Evolutionary conservation across 92 coral and sea anemone genomes (phyloP).

Genomic region (Diadumene lineata): DNA sequence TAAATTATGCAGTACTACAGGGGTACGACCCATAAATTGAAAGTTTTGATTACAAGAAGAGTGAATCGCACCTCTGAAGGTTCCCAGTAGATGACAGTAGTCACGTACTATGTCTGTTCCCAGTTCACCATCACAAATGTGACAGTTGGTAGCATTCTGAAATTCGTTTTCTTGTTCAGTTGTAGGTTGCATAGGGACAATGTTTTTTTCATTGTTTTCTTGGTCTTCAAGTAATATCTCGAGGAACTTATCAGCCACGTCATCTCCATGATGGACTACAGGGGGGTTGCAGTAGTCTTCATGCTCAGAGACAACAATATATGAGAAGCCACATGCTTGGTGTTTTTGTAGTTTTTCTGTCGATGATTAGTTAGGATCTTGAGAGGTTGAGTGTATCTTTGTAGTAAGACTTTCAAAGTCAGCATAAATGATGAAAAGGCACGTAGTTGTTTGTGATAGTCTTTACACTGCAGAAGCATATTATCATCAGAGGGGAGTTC

Average conservation of each 20-base stretch:
- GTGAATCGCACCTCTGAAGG: slow-evolving; percentile 36
- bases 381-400: background rate
- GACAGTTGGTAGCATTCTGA: slow-evolving; percentile 35
- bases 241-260: background rate
- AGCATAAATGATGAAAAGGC: background rate
- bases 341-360: background rate
- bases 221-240: background rate
- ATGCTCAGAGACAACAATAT: background rate
- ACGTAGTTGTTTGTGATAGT: background rate
- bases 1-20: slow-evolving; percentile 30
- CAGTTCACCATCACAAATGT: slow-evolving; percentile 30
- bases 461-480: background rate
- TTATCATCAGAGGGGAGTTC: background rate
- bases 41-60: slow-evolving; percentile 27
- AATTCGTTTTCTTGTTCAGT: slow-evolving; percentile 24
- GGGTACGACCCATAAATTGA: slow-evolving; percentile 36
- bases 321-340: background rate
- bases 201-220: background rate
- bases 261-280: background rate
- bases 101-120: slow-evolving; percentile 9
- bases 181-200: slow-evolving; percentile 41
- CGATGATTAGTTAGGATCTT: background rate
- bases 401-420: background rate
- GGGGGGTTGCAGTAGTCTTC: background rate
- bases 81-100: slow-evolving; percentile 33